phyloP scores from a whole-genome alignment of 2,113 vertebrate species.

The Labeo rohita region DNA sequence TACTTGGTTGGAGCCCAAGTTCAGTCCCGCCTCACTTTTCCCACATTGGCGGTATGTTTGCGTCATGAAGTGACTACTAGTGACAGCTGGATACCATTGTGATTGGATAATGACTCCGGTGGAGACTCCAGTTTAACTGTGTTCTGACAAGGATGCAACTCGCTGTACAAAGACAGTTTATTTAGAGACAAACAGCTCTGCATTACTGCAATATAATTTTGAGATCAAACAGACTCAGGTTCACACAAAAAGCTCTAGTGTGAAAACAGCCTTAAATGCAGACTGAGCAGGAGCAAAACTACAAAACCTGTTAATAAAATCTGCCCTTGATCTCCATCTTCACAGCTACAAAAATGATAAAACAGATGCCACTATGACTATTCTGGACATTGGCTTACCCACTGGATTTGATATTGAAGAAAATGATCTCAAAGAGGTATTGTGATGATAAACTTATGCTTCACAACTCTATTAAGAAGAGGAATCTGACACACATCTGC shows the following conservation, averaged over 20 bases:
- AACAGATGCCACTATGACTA: constrained; percentile 67
- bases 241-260: neutral
- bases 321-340: neutral
- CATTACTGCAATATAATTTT: neutral
- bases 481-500: too few relatives aligned
- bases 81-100: neutral
- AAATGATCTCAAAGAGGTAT: constrained; percentile 62
- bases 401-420: constrained; percentile 66
- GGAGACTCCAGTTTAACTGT: neutral
- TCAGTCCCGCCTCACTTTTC: too few relatives aligned
- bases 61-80: neutral
- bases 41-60: neutral
- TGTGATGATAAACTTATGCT: neutral
- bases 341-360: constrained; percentile 30
- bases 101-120: neutral
- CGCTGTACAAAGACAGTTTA: neutral
- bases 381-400: constrained; percentile 66
- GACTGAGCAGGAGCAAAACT: neutral
- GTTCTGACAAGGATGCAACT: neutral
- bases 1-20: too few relatives aligned
- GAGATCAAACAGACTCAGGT: neutral
- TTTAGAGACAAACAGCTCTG: neutral
- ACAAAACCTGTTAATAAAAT: neutral
- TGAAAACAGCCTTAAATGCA: neutral
- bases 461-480: too few relatives aligned